phyloP scores from a whole-genome alignment of 1,140 invertebrate genomes.

The Calliphora vicina region DNA sequence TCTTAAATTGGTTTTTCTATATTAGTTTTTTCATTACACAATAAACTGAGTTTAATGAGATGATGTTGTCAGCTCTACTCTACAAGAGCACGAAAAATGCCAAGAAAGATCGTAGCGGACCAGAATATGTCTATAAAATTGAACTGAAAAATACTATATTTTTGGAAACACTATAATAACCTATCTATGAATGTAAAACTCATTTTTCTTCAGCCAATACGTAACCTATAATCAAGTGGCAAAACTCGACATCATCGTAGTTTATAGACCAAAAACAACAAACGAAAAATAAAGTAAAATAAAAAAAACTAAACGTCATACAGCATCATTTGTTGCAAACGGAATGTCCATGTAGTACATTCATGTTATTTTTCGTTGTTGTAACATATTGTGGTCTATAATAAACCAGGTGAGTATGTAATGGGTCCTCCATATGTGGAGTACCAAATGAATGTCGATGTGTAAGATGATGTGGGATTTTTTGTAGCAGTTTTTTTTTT shows the following conservation, averaged over 20 bases:
- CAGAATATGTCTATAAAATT: too few relatives aligned
- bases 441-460: neutral
- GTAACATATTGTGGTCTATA: neutral
- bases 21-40: too few relatives aligned
- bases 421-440: conserved; percentile 30
- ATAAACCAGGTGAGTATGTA: conserved; percentile 34
- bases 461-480: conserved; percentile 15
- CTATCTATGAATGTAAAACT: too few relatives aligned
- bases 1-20: too few relatives aligned
- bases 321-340: conserved; percentile 15
- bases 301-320: neutral
- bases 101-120: too few relatives aligned
- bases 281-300: too few relatives aligned
- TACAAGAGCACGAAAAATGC: too few relatives aligned
- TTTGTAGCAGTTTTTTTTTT: too few relatives aligned
- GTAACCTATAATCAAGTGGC: conserved; percentile 34
- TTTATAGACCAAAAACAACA: neutral
- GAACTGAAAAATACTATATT: too few relatives aligned
- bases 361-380: neutral
- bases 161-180: too few relatives aligned
- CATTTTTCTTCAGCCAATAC: conserved; percentile 15
- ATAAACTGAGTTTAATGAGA: too few relatives aligned
- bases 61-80: too few relatives aligned
- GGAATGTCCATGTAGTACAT: neutral
- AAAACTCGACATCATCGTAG: neutral